Evolutionary conservation across 2,113 vertebrate species (phyloP).

Genomic region (Antechinus stuartii): DNA sequence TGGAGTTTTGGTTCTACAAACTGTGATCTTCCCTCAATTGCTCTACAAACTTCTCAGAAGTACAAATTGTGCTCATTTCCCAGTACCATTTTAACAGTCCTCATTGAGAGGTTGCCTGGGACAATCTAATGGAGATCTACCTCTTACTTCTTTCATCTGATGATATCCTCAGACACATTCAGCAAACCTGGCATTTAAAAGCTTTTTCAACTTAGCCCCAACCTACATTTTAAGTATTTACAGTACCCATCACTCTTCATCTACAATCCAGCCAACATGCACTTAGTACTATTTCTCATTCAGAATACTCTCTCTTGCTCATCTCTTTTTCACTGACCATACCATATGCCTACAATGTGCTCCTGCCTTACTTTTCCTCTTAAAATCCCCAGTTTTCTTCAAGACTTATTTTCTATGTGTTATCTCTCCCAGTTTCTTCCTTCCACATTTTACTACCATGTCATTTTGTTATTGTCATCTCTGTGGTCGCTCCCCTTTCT

Average conservation of each 20-base stretch:
- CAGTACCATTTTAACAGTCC: background rate
- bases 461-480: background rate
- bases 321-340: background rate
- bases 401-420: background rate
- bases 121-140: background rate
- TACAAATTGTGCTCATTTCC: constrained; percentile 30
- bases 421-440: background rate
- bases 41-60: constrained; percentile 41
- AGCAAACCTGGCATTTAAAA: background rate
- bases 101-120: background rate
- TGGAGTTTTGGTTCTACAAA: constrained; percentile 29
- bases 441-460: background rate
- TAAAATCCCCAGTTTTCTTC: background rate
- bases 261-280: background rate
- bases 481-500: background rate
- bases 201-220: background rate
- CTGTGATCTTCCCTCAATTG: constrained; percentile 63
- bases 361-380: background rate
- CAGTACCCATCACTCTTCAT: background rate
- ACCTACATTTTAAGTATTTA: background rate
- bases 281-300: background rate
- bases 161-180: background rate
- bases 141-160: background rate
- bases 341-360: background rate
- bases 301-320: background rate